phyloP scores from a whole-genome alignment of 2,888 invertebrate species.

The Schrankia costaestrigalis region DNA sequence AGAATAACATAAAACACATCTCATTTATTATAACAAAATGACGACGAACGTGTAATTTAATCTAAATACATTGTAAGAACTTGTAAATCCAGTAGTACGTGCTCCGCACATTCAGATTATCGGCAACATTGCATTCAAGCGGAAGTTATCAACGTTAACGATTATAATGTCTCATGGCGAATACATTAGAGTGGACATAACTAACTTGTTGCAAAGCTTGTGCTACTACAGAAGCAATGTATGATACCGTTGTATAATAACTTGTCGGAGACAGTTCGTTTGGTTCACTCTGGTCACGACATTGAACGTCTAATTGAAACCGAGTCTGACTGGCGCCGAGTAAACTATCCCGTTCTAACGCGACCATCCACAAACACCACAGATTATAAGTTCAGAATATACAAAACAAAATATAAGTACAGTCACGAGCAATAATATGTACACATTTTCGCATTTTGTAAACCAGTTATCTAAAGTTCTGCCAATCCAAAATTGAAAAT shows the following conservation, averaged over 20 bases:
- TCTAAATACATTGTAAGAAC: not conserved
- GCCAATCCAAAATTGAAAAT: no score
- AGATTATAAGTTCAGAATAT: slow-evolving; percentile 13
- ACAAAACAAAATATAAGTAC: slow-evolving; percentile 26
- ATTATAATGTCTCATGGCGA: slow-evolving; percentile 10
- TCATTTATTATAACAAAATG: no score
- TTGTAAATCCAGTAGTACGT: slow-evolving; percentile 12
- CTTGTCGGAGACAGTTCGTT: slow-evolving; percentile 16
- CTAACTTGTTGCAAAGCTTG: slow-evolving; percentile 1
- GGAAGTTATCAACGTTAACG: slow-evolving; percentile 15
- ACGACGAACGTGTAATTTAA: not conserved
- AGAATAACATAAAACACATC: no score
- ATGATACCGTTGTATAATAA: slow-evolving; percentile 15
- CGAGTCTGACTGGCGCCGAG: slow-evolving; percentile 34
- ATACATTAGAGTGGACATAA: no score
- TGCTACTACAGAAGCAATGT: slow-evolving; percentile 10
- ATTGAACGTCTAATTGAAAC: slow-evolving; percentile 50
- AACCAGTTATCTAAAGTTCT: no score
- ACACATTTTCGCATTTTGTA: no score
- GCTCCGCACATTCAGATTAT: slow-evolving; percentile 14
- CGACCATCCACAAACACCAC: slow-evolving; percentile 7
- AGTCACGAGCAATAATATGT: no score
- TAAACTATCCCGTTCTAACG: slow-evolving; percentile 24
- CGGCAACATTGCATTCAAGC: slow-evolving; percentile 11
- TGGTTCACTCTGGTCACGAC: slow-evolving; percentile 28